Base-by-base conservation (phyloP, 2,888 invertebrate genomes). In the Allolobophora icterica region DNA sequence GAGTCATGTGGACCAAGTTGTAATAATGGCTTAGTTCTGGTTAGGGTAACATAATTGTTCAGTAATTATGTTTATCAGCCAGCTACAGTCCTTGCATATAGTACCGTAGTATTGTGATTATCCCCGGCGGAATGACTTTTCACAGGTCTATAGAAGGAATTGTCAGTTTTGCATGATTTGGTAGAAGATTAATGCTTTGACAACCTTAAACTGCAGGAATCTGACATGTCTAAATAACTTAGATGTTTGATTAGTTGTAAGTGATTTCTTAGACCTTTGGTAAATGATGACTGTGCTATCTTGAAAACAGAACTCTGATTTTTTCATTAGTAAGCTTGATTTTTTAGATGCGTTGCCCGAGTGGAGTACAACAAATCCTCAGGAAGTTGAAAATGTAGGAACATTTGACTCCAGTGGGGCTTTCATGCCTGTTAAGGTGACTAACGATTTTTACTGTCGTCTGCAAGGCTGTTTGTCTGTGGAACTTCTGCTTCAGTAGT, bases 361-460 rank as follows among this genome's bases (percentile, higher is more conserved):
- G n/a, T 90, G 90, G 90, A 90, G 52, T 21, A 45, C 33, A 40
- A 52, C 87, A n/a, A 84, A 90, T 40, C 40, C 90, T 33, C 58
- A 83, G 33, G 90, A 83, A 34, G 40, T 90, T 34, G 45, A 90
- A 24, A 84, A 35, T 40, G 90, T 90, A 17, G 90, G 90, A 35
- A 90, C 90, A 34, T 90, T 90, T 87, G 90, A 90, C 42, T 83
- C 90, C 34, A 90, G 87, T 40, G 90, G 90, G 40, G 90, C 90
- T n/a, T 90, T 90, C 42, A 33, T 84, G 34, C n/a, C 87, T 38
- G 42, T 38, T n/a, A 83, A 45, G 90, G 90, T 90, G 58, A 38
- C 35, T 30, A 71, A n/a, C 8, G n/a, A n/a, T 11, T n/a, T n/a
- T n/a, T 71, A n/a, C 71, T 71, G 71, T 71, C n/a, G 6, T 6